Conservation (phyloP, 2,888 invertebrate species). For the Agrochola macilenta region DNA sequence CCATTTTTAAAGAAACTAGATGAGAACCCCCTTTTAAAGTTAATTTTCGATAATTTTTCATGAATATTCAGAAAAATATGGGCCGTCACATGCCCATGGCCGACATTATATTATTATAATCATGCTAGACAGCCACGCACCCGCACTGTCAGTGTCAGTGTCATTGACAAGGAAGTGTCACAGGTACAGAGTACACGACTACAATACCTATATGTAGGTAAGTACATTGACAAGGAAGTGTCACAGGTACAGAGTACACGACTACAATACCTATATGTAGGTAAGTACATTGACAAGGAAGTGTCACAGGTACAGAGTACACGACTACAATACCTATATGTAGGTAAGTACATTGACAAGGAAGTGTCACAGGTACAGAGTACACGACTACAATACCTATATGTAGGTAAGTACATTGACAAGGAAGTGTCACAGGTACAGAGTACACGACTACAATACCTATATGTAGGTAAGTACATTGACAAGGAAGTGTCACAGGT, state of each 20-base stretch:
- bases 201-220: background rate
- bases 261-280: background rate
- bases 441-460: background rate
- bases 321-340: background rate
- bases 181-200: background rate
- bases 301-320: background rate
- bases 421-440: constrained; percentile 11
- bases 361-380: constrained; percentile 5
- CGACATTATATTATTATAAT: too few species aligned
- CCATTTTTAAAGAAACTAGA: background rate
- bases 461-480: background rate
- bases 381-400: background rate
- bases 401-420: background rate
- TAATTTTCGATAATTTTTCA: too few species aligned
- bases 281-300: constrained; percentile 27
- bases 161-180: constrained; percentile 26
- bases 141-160: background rate
- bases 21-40: too few species aligned
- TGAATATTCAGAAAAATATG: too few species aligned
- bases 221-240: constrained; percentile 25
- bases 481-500: constrained; percentile 13
- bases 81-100: too few species aligned
- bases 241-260: background rate
- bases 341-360: constrained; percentile 12
- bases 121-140: too few species aligned